phyloP scores from a whole-genome alignment of 2,113 vertebrate genomes.

The Indicator indicator region DNA sequence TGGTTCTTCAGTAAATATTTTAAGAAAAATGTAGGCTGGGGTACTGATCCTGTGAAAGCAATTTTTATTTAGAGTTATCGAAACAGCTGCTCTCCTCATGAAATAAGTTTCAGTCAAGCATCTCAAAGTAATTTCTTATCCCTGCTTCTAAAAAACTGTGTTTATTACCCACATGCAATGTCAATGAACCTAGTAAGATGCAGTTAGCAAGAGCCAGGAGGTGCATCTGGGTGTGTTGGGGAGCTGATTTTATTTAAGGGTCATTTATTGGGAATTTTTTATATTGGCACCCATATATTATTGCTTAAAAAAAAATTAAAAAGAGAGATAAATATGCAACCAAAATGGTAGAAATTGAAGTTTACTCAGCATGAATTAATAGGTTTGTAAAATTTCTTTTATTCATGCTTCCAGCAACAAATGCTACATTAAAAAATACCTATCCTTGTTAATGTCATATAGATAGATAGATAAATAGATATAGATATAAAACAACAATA shows the following conservation, averaged over 20 bases:
- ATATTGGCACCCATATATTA: not conserved
- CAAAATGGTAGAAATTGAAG: not conserved
- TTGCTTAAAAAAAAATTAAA: not conserved
- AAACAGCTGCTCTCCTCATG: not conserved
- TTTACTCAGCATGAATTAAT: not conserved
- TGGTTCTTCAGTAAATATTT: not conserved
- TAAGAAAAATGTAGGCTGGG: not conserved
- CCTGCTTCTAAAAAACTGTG: not conserved
- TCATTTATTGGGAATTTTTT: not conserved
- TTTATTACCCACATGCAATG: not conserved
- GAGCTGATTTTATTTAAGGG: not conserved
- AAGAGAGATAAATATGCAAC: not conserved
- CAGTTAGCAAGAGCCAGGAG: not conserved
- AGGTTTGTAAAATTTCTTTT: not conserved
- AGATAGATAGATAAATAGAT: too few relatives aligned
- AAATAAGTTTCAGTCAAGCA: not conserved
- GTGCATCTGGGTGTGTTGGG: rapidly evolving
- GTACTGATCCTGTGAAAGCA: not conserved
- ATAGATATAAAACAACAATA: not conserved
- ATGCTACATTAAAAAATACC: not conserved
- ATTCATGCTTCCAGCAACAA: not conserved
- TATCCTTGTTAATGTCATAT: not conserved
- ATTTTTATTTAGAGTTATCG: not conserved
- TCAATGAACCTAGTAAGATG: not conserved
- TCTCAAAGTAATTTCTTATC: not conserved